phyloP scores from a whole-genome alignment of 2,113 vertebrate species.

The Lepidiolamprologus cunningtoni region DNA sequence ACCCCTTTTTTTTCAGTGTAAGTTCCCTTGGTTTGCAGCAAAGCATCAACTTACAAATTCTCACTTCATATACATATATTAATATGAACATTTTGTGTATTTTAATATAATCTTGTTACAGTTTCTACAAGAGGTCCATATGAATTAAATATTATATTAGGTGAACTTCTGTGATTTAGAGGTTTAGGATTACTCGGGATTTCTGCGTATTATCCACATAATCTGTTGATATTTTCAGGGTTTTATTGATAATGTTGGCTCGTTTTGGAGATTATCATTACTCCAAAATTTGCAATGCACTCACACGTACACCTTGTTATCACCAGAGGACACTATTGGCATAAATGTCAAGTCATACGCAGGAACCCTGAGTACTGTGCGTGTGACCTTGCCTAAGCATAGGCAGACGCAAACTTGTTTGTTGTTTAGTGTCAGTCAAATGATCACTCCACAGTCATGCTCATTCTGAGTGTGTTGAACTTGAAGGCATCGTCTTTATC shows the following conservation, averaged over 20 bases:
- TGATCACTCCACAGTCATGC: not conserved
- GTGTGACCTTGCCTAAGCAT: not conserved
- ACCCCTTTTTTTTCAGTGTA: not conserved
- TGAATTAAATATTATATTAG: conserved; percentile 3
- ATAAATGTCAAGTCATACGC: not conserved
- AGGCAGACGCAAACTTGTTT: not conserved
- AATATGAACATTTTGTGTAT: conserved; percentile 29
- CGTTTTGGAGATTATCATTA: not conserved
- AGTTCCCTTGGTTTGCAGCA: conserved; percentile 25
- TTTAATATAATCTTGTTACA: conserved; percentile 29
- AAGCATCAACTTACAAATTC: conserved; percentile 30
- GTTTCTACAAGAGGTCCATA: conserved; percentile 32
- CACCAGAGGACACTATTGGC: not conserved
- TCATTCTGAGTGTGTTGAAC: not conserved
- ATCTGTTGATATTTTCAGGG: not conserved
- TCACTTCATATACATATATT: conserved; percentile 34
- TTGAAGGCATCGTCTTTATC: conserved; percentile 27
- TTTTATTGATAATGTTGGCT: not conserved
- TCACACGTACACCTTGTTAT: not conserved
- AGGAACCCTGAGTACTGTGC: conserved; percentile 4
- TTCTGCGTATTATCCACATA: not conserved
- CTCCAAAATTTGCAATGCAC: not conserved
- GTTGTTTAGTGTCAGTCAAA: not conserved
- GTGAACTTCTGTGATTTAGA: not conserved
- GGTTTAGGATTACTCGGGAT: not conserved